Base-by-base conservation (phyloP, 2,888 invertebrate genomes). In the Pyrocoelia pectoralis region DNA sequence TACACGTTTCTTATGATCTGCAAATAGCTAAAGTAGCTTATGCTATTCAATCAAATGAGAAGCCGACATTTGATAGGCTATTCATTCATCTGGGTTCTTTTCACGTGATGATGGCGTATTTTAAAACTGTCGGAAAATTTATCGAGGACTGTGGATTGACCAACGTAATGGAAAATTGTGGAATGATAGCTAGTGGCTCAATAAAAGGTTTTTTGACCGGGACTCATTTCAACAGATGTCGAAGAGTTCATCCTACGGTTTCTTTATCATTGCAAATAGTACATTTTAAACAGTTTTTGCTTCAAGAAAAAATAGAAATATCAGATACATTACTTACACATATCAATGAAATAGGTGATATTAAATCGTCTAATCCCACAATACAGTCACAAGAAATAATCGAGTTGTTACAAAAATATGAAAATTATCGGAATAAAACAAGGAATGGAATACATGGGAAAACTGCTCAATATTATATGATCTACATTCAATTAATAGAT, bases 391-490 rank as follows among this genome's bases (percentile, higher is more conserved):
- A 24, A 24, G 24, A 3, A 24, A 24, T 6, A 5, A 3, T 24
- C 24, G 24, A 24, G 6, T 24, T 24, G 24, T 24, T 24, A 3
- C 4, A 24, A 6, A 24, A 24, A 4, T 66, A 68, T 56, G 6
- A 64, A 53, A 59, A 62, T 43, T 72, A 58, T 43, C 67, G 19
- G 24, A 18, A 58, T 24, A 15, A 70, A 53, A 73, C 72, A 41
- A 15, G 63, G 15, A 5, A 65, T 51, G 76, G 76, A 6, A 52
- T 69, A 4, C 69, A 73, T 51, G 76, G 76, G 1, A 72, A 72
- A 68, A 79, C 78, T 2, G 64, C 75, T 13, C 75, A 78, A 61
- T 74, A 70, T 64, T 76, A 73, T 56, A 68, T 73, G 55, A 70
- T 67, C 10, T 76, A 75, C 61, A 67, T 74, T 4, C 41, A 72